Conservation (phyloP, 2,113 vertebrate genomes). For the Brachypodius melanocephalos region DNA sequence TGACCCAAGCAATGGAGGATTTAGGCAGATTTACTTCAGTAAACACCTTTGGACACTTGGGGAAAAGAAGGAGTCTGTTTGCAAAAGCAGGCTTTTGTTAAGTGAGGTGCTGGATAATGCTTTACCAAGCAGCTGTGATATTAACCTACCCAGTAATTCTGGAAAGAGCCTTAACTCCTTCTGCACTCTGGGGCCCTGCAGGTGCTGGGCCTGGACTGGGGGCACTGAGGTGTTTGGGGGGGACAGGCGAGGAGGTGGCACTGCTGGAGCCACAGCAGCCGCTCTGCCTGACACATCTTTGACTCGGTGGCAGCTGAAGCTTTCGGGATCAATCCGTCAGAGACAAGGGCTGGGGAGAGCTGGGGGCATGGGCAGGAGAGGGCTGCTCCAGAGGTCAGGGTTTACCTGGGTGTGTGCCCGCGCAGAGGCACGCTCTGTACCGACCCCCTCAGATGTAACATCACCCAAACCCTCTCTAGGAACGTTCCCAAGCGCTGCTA, state of each 20-base stretch:
- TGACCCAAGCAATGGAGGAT: slow-evolving; percentile 88
- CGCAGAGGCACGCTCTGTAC: fast-evolving
- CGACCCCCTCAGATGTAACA: fast-evolving
- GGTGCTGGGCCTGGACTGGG: neutral
- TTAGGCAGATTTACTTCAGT: slow-evolving; percentile 98
- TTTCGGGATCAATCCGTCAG: neutral
- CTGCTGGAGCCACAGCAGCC: slow-evolving; percentile 41
- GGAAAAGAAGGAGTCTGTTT: slow-evolving; percentile 87
- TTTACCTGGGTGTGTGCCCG: fast-evolving
- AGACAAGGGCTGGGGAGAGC: neutral
- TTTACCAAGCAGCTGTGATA: slow-evolving; percentile 91
- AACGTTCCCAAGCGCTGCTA: neutral
- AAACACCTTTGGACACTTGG: slow-evolving; percentile 96
- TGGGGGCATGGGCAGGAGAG: neutral
- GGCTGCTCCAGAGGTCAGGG: neutral
- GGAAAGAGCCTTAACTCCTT: slow-evolving; percentile 82
- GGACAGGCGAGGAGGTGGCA: neutral
- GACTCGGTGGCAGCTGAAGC: neutral
- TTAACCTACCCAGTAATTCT: slow-evolving; percentile 85
- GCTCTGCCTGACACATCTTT: neutral
- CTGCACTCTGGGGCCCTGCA: neutral
- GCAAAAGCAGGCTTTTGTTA: slow-evolving; percentile 94
- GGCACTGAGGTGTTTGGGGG: neutral
- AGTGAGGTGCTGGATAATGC: slow-evolving; percentile 86
- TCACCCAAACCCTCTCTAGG: neutral